phyloP scores from a whole-genome alignment of 2,797 vertebrate species.

The Pelodytes ibericus region DNA sequence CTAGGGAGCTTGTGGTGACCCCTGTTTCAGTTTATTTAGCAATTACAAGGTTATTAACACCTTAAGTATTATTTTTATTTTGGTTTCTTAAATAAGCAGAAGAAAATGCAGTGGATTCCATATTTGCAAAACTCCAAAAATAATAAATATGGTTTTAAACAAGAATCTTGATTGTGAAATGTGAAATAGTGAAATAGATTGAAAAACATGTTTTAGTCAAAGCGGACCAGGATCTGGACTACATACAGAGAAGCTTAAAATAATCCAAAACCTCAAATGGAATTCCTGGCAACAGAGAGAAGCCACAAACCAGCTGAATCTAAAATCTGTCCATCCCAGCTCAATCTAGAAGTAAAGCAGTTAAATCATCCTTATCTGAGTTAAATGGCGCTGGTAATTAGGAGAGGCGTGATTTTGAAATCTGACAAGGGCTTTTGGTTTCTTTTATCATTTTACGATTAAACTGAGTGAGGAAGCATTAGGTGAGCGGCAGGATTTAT shows the following conservation, averaged over 20 bases:
- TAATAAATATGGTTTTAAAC: background rate
- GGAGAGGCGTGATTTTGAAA: constrained; percentile 37
- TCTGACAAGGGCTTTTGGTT: constrained; percentile 1
- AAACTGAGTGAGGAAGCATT: constrained; percentile 5
- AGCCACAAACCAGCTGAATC: constrained; percentile 8
- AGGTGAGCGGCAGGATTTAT: constrained; percentile 36
- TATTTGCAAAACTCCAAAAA: background rate
- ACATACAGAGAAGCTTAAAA: background rate
- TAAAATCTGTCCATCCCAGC: constrained; percentile 29
- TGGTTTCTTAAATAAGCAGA: background rate
- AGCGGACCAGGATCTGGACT: background rate
- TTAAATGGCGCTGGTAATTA: constrained; percentile 44
- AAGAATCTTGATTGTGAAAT: background rate
- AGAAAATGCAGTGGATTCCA: background rate
- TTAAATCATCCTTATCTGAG: constrained; percentile 55
- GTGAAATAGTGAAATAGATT: background rate
- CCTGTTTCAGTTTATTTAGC: too few relatives aligned
- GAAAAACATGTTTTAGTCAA: background rate
- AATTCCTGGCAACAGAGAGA: background rate
- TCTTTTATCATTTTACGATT: constrained; percentile 30
- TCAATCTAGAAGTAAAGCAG: constrained; percentile 26
- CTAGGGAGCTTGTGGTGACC: too few relatives aligned
- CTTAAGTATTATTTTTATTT: too few relatives aligned
- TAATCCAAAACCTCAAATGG: background rate
- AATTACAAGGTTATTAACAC: too few relatives aligned